Evolutionary conservation across 2,888 invertebrate genomes (phyloP).

Genomic region (Latrodectus hesperus): DNA sequence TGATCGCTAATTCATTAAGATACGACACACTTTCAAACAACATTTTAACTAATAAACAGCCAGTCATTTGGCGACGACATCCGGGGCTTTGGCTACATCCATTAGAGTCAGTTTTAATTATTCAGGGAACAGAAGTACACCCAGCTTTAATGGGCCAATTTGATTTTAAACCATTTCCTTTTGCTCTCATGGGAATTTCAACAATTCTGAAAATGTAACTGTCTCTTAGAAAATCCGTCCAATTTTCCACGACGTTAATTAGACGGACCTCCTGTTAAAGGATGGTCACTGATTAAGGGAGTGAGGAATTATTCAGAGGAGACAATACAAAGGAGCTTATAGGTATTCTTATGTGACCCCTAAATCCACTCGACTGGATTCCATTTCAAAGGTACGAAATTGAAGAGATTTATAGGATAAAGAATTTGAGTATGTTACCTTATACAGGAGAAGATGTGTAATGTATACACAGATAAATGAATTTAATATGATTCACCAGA

Average conservation of each 20-base stretch:
- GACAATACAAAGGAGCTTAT: background rate
- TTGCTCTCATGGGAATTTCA: constrained; percentile 25
- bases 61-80: constrained; percentile 17
- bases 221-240: constrained; percentile 51
- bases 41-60: constrained; percentile 47
- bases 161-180: constrained; percentile 45
- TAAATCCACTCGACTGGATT: background rate
- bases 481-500: too few relatives aligned
- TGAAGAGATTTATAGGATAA: too few relatives aligned
- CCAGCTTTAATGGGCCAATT: constrained; percentile 41
- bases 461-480: too few relatives aligned
- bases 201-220: constrained; percentile 54
- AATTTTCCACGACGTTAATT: constrained; percentile 49
- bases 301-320: constrained; percentile 20
- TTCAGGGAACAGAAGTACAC: constrained; percentile 30
- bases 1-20: background rate
- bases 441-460: too few relatives aligned
- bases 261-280: constrained; percentile 9
- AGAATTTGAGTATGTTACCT: too few relatives aligned
- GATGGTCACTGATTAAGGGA: constrained; percentile 47
- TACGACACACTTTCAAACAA: constrained; percentile 9
- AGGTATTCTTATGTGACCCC: background rate
- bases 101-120: constrained; percentile 53
- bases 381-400: background rate
- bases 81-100: constrained; percentile 9